Evolutionary conservation across 2,888 invertebrate species (phyloP).

Genomic region (Lasioglossum villosulum): DNA sequence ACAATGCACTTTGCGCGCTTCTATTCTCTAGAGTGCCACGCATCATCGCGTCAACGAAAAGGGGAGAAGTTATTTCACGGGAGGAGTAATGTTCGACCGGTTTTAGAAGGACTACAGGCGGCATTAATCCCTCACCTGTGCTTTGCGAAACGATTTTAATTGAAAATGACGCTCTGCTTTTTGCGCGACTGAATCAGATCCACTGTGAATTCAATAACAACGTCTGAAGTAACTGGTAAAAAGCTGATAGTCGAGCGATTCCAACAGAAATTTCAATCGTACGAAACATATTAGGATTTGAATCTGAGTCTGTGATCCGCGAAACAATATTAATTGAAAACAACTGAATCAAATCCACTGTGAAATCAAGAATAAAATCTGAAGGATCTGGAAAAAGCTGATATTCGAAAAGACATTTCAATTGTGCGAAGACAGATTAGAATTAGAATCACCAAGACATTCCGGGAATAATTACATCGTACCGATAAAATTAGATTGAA

Average conservation of each 20-base stretch:
- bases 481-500: background rate
- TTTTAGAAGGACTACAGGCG: background rate
- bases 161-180: background rate
- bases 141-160: background rate
- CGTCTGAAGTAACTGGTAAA: background rate
- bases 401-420: background rate
- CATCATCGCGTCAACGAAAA: slow-evolving; percentile 44
- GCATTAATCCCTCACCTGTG: slow-evolving; percentile 2
- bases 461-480: background rate
- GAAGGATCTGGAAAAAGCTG: background rate
- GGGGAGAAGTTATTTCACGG: slow-evolving; percentile 22
- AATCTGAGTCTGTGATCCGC: too few relatives aligned
- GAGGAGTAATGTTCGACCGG: slow-evolving; percentile 15
- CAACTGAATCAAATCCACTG: background rate
- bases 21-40: slow-evolving; percentile 54
- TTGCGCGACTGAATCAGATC: background rate
- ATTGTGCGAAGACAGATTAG: background rate
- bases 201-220: background rate
- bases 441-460: background rate
- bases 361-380: background rate
- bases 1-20: slow-evolving; percentile 53
- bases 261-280: background rate
- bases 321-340: background rate
- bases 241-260: background rate
- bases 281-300: background rate